Conservation (phyloP, 2,113 vertebrate genomes). For the Ginglymostoma cirratum region DNA sequence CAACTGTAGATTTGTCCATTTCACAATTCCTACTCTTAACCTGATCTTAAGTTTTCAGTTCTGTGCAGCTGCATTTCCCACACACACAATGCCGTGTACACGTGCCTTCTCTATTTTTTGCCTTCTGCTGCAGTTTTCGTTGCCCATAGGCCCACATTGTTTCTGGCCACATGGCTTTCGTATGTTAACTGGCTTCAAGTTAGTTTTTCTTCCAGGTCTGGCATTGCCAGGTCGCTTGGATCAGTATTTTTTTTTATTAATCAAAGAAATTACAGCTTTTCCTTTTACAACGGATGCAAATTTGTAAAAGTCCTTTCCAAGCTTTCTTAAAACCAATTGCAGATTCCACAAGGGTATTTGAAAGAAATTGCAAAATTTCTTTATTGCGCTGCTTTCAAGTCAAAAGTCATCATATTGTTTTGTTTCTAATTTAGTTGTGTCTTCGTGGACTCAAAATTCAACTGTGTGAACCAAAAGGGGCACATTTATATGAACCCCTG, state of each 20-base stretch:
- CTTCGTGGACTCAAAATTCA: not conserved
- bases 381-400: not conserved
- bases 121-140: not conserved
- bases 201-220: not conserved
- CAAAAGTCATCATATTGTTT: not conserved
- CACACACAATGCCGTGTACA: not conserved
- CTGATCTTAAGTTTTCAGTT: not conserved
- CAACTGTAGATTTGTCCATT: not conserved
- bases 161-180: not conserved
- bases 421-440: not conserved
- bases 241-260: not conserved
- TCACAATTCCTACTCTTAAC: not conserved
- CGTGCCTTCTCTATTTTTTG: not conserved
- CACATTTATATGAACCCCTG: not conserved
- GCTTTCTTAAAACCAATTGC: not conserved
- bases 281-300: not conserved
- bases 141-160: not conserved
- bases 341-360: not conserved
- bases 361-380: not conserved
- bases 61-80: not conserved
- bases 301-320: not conserved
- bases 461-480: not conserved
- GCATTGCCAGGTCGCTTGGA: not conserved
- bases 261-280: not conserved
- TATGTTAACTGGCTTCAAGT: not conserved